Base-by-base conservation (phyloP, 2,797 vertebrate species). In the Gallinago stenura region DNA sequence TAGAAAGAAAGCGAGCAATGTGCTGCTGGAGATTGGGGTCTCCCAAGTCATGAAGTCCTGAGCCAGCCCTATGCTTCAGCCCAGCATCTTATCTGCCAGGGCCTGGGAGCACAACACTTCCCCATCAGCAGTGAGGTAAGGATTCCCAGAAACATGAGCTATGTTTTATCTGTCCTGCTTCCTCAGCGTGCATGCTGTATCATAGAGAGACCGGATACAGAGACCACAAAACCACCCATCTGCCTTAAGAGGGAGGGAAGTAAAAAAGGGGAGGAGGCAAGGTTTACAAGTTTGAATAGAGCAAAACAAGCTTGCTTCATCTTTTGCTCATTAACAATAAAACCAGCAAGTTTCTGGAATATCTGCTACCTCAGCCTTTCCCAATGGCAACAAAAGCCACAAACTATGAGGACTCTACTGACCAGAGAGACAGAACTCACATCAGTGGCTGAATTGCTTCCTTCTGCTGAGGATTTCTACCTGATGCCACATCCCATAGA, bases 141-240 rank as follows among this genome's bases (percentile, higher is more conserved):
- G 92, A 95, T 97, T 97, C 97, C 97, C 95, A 97, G 97, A 97
- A 97, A 64, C 2, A 86, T 0, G 39, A 96, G 88, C 93, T 73
- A 0, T 35, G 90, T 16, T 90, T 92, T 96, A 95, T 97, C 94
- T 92, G 91, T 81, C 69, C 93, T 25, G 53, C 96, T 81, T 87
- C 93, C 87, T 95, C 90, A 86, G 78, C 1, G 25, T 48, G 21
- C 66, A 76, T 2, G 18, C 68, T 53, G 82, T 89, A 89, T 93
- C 91, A 60, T 93, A 15, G 31, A 14, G 33, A 4, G 10, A 70
- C 89, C 95, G 89, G 96, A 97, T 92, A 88, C 78, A 33, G 50
- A 57, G 72, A 83, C 96, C 94, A 77, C 96, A 96, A 87, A 84
- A 41, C 91, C 92, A 75, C 79, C 90, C 62, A 28, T 17, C 25